Evolutionary conservation across 2,797 vertebrate species (phyloP).

Genomic region (Tiaroga cobitis): DNA sequence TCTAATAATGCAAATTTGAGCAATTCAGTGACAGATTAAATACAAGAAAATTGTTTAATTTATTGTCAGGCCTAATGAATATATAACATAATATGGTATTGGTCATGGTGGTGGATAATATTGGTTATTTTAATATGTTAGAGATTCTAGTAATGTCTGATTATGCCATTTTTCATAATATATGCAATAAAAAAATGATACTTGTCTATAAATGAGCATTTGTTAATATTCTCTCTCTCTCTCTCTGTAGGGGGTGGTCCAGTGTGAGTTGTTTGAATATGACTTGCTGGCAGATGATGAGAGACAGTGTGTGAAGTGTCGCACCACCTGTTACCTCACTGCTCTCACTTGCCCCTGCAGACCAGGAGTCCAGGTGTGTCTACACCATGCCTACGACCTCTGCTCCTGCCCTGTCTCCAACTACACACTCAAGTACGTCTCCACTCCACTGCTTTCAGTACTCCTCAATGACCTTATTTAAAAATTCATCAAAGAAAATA

Average conservation of each 20-base stretch:
- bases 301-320: slow-evolving; percentile 92
- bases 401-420: slow-evolving; percentile 86
- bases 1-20: background rate
- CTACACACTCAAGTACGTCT: slow-evolving; percentile 89
- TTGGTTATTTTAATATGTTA: background rate
- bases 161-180: background rate
- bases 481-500: background rate
- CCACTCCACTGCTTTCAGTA: background rate
- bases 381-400: slow-evolving; percentile 85
- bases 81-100: background rate
- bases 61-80: background rate
- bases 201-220: background rate
- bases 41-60: background rate
- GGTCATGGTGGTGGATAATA: background rate
- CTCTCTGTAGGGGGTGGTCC: slow-evolving; percentile 81
- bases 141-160: background rate
- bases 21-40: background rate
- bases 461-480: background rate
- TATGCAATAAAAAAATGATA: background rate
- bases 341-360: slow-evolving; percentile 89
- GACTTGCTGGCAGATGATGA: slow-evolving; percentile 94
- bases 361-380: slow-evolving; percentile 87
- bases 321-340: slow-evolving; percentile 97
- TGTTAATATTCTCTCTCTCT: background rate
- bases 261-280: slow-evolving; percentile 81